A percentile compares a stretch with the other conserved stretches of the same genome.
Conservation (phyloP, 2,888 invertebrate species). For the Eilema depressum region DNA sequence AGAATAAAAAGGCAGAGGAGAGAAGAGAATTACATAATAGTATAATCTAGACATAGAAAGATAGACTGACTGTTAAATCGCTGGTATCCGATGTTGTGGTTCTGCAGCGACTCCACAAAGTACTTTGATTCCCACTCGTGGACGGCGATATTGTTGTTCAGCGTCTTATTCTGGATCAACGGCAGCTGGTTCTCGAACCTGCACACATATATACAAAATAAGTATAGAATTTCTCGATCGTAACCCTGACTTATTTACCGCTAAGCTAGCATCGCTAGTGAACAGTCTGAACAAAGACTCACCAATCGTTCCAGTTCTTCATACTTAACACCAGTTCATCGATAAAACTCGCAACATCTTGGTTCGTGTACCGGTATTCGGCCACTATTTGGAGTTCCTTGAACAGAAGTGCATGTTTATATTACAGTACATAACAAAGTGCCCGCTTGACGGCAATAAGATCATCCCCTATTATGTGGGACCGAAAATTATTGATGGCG, state of each 20-base stretch:
- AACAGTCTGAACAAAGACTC: constrained; percentile 25
- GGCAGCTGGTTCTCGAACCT: constrained; percentile 77
- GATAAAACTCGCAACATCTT: constrained; percentile 57
- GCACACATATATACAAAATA: not conserved
- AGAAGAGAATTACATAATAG: too few species aligned
- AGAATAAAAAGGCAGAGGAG: too few species aligned
- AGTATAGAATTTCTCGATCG: too few species aligned
- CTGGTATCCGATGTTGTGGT: constrained; percentile 72
- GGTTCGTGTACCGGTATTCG: constrained; percentile 56
- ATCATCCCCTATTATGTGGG: too few species aligned
- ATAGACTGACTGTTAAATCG: constrained; percentile 66
- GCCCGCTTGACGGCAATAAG: too few species aligned
- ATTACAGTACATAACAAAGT: too few species aligned
- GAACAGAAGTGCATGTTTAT: constrained; percentile 16
- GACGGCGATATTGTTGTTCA: constrained; percentile 64
- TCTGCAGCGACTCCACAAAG: constrained; percentile 71
- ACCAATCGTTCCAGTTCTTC: constrained; percentile 76
- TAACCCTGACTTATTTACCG: too few species aligned
- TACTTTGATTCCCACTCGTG: constrained; percentile 69
- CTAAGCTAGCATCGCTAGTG: too few species aligned
- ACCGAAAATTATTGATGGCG: too few species aligned
- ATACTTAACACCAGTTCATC: constrained; percentile 61
- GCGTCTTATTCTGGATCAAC: constrained; percentile 59
- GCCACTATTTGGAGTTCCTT: constrained; percentile 71
- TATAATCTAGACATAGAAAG: too few species aligned